phyloP scores from a whole-genome alignment of 2,888 invertebrate genomes.

The Omphaloscelis lunosa region DNA sequence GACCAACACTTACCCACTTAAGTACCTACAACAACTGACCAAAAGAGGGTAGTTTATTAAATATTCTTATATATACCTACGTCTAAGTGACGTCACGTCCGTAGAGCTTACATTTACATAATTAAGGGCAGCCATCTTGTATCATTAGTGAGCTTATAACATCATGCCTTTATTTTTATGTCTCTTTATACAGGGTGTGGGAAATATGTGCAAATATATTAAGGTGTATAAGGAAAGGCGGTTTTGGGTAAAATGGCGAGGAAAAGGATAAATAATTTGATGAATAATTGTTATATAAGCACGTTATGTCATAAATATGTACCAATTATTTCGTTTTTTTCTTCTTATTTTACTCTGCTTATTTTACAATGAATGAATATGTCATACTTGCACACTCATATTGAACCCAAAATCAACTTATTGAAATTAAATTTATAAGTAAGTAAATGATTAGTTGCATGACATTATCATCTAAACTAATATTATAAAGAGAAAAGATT shows the following conservation, averaged over 20 bases:
- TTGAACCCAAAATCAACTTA: no score
- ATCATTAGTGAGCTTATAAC: slow-evolving; percentile 50
- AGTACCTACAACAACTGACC: slow-evolving; percentile 42
- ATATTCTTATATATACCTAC: slow-evolving; percentile 62
- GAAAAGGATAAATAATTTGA: slow-evolving; percentile 8
- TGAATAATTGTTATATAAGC: not conserved
- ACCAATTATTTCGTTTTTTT: not conserved
- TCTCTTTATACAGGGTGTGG: slow-evolving; percentile 38
- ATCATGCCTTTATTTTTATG: slow-evolving; percentile 62
- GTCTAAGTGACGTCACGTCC: slow-evolving; percentile 58
- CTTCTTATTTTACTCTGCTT: not conserved
- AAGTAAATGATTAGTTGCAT: no score
- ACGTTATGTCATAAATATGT: not conserved
- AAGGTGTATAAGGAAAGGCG: not conserved
- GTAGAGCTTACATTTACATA: slow-evolving; percentile 64
- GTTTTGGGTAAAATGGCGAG: not conserved
- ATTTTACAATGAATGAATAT: not conserved
- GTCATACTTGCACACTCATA: no score
- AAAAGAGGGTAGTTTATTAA: slow-evolving; percentile 63
- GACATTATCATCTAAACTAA: no score
- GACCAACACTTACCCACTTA: slow-evolving; percentile 15
- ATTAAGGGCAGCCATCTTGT: slow-evolving; percentile 64
- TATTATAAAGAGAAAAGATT: no score
- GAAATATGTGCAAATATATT: slow-evolving; percentile 36
- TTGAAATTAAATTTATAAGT: no score